phyloP scores from a whole-genome alignment of 2,113 vertebrate species.

The Ursus arctos region DNA sequence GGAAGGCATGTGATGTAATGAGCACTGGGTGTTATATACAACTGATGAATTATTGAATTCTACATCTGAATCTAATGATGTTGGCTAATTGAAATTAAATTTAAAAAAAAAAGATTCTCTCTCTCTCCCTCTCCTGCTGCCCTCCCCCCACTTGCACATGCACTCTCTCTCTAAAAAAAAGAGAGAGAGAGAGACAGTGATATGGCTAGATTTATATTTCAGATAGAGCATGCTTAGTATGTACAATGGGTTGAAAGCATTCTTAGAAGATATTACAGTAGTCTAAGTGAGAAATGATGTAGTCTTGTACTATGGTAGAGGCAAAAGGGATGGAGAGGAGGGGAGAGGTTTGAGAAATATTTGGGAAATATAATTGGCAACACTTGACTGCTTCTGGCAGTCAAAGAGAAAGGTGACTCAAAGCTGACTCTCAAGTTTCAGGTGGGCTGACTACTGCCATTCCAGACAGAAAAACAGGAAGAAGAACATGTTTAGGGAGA shows the following conservation, averaged over 20 bases:
- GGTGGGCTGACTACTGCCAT: neutral
- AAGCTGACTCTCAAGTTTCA: neutral
- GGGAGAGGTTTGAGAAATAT: neutral
- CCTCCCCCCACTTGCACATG: too few species aligned
- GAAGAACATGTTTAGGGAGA: neutral
- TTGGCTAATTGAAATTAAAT: too few species aligned
- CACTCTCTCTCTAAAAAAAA: too few species aligned
- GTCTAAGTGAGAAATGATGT: neutral
- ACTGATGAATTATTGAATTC: too few species aligned
- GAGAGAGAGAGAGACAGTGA: too few species aligned
- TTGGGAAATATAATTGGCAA: neutral
- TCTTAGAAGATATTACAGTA: neutral
- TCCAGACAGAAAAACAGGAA: neutral
- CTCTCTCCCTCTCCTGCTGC: too few species aligned
- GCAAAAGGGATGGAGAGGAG: neutral
- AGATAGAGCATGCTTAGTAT: neutral
- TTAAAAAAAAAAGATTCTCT: too few species aligned
- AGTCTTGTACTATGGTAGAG: neutral
- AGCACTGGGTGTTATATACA: too few species aligned
- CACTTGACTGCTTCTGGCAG: neutral
- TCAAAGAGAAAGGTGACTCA: neutral
- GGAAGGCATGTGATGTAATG: too few species aligned
- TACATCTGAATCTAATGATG: too few species aligned
- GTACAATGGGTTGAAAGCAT: neutral
- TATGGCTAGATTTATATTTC: neutral